Conservation (phyloP, 2,113 vertebrate genomes). For the Typhlomys cinereus region DNA sequence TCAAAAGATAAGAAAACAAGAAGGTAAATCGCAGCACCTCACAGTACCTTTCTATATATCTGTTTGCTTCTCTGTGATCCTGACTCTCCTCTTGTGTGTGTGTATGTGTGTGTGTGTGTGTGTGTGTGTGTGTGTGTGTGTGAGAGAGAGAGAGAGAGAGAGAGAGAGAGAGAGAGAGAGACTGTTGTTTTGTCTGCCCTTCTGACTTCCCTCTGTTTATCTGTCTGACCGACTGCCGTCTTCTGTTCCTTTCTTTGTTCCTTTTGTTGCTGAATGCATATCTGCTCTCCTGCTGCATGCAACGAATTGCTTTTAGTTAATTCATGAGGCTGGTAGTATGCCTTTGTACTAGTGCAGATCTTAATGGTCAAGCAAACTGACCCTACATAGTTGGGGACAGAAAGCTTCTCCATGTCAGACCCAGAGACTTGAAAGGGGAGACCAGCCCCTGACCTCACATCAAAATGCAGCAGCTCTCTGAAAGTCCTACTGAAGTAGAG, state of each 20-base stretch:
- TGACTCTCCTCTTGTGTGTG: background rate
- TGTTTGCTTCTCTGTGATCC: background rate
- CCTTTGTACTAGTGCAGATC: background rate
- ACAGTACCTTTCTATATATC: background rate
- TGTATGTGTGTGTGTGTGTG: too few relatives aligned
- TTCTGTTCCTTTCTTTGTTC: background rate
- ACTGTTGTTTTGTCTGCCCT: background rate
- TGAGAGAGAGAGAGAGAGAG: too few relatives aligned
- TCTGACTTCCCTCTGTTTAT: background rate
- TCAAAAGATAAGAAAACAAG: slow-evolving; percentile 9
- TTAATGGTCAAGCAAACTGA: background rate
- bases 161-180: too few relatives aligned
- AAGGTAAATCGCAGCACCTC: too few relatives aligned
- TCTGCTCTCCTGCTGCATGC: background rate
- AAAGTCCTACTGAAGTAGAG: slow-evolving; percentile 35
- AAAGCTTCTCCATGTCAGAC: background rate
- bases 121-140: too few relatives aligned
- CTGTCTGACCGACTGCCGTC: background rate
- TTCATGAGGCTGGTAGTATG: background rate
- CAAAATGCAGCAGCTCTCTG: slow-evolving; percentile 47
- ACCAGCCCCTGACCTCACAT: slow-evolving; percentile 38
- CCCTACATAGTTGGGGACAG: background rate
- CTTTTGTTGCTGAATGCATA: background rate
- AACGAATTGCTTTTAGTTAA: slow-evolving; percentile 21
- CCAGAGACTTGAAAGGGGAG: background rate